These are phyloP conservation scores for Synchiropus splendidus DNA, from an alignment of 2,113 vertebrate genomes.

Conservation along the genomic window DNA sequence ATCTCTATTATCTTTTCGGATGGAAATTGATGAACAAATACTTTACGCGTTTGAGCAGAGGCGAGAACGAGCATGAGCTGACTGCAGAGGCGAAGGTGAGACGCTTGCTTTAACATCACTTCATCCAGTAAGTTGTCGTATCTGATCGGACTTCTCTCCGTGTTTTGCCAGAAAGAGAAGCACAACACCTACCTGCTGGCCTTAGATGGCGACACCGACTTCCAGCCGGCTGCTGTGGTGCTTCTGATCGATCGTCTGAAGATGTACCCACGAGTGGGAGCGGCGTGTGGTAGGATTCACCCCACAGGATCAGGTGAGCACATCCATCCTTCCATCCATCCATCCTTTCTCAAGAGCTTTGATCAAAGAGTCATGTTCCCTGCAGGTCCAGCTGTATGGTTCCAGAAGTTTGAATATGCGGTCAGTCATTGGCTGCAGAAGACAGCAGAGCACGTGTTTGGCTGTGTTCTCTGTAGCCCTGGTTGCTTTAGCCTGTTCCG, in stretches of 20 bases:
- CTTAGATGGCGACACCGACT: constrained; percentile 75
- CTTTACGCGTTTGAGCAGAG: neutral
- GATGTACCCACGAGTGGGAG: constrained; percentile 71
- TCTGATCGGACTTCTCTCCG: too few species aligned
- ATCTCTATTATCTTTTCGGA: constrained; percentile 73
- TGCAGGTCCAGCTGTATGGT: constrained; percentile 12
- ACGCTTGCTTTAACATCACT: too few species aligned
- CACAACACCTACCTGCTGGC: constrained; percentile 70
- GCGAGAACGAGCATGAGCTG: neutral
- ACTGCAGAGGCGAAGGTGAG: too few species aligned
- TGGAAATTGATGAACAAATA: constrained; percentile 48
- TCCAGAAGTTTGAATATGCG: constrained; percentile 78
- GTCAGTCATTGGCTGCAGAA: constrained; percentile 78
- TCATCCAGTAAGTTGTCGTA: too few species aligned
- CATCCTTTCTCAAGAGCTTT: too few species aligned
- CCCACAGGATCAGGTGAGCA: constrained; percentile 63
- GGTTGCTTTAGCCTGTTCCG: constrained; percentile 76
- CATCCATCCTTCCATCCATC: too few species aligned
- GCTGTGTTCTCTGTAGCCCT: constrained; percentile 73
- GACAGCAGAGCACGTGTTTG: constrained; percentile 74
- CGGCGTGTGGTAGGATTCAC: constrained; percentile 75
- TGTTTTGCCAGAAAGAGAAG: constrained; percentile 24
- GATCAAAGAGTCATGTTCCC: too few species aligned
- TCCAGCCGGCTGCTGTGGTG: constrained; percentile 70
- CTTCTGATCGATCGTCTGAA: constrained; percentile 61